Evolutionary conservation across 2,888 invertebrate species (phyloP).

Genomic region (Amorpha juglandis): DNA sequence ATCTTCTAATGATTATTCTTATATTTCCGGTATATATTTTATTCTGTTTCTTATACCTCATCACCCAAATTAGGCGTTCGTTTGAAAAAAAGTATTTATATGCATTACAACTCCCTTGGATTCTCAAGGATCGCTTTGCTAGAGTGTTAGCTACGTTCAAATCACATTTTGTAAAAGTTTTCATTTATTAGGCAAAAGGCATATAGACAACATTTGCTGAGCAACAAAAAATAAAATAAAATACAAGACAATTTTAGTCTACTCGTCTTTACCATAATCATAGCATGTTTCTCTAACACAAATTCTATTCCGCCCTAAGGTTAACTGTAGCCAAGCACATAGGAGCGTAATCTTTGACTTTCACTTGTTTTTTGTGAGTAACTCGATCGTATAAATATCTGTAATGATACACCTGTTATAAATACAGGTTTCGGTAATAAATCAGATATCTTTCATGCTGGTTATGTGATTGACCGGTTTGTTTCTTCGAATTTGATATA

Average conservation of each 20-base stretch:
- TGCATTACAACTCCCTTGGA: too few relatives aligned
- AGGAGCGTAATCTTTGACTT: conserved; percentile 50
- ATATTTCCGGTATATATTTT: too few relatives aligned
- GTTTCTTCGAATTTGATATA: conserved; percentile 4
- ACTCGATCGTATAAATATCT: conserved; percentile 43
- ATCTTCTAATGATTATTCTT: too few relatives aligned
- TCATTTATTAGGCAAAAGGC: neutral
- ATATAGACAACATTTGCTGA: neutral
- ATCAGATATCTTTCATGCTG: conserved; percentile 17
- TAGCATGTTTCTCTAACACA: neutral
- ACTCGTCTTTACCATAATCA: neutral
- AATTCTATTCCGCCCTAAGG: conserved; percentile 27
- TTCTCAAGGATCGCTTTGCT: too few relatives aligned
- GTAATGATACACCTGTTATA: conserved; percentile 28
- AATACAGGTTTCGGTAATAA: conserved; percentile 28
- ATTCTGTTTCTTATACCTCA: too few relatives aligned
- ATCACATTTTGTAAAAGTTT: too few relatives aligned
- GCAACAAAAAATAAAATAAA: neutral
- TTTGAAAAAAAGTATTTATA: too few relatives aligned
- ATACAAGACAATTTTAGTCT: neutral
- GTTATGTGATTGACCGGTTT: conserved; percentile 15
- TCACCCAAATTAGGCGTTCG: too few relatives aligned
- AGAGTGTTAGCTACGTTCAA: too few relatives aligned
- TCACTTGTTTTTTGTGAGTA: conserved; percentile 55
- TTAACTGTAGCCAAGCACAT: conserved; percentile 30